Evolutionary conservation across 2,888 invertebrate species (phyloP), one percentile per base, ranked within the genome.

Genomic region (Atrina japonica): DNA sequence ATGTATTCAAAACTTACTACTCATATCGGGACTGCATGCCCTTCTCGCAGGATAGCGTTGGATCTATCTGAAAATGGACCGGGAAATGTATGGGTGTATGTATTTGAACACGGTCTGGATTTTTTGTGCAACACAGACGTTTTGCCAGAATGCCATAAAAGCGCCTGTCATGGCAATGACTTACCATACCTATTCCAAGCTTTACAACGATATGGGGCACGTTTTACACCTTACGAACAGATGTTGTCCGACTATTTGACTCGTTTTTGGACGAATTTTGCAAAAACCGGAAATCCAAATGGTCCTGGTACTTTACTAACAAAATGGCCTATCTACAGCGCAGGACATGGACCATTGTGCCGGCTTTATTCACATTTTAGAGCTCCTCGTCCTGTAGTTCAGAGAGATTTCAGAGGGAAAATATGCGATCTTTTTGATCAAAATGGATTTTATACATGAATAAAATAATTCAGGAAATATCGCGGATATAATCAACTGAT

Each of bases 181-280:
- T 64, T 83, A 16, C 74, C 80, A 0, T 81, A 75, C 49, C 56
- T 80, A n/a, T 77, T 82, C 49, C 76, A 79, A 41, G 72, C 79
- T n/a, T 56, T 77, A 7, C 35, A 58, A 16, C 45, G 65, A 18
- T n/a, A n/a, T n/a, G 66, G 52, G n/a, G 71, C 70, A 25, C 49
- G 66, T 18, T 76, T 70, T 59, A 72, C 66, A 3, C 49, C 52
- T 25, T 66, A 60, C 14, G 80, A 79, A n/a, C 66, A 70, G n/a
- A 45, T 59, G 1, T 27, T 84, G 3, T 76, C 78, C 21, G 65
- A 68, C 18, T 60, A 66, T 27, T 67, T 83, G 64, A 73, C 78
- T 23, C 49, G 58, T 7, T 83, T 82, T 68, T 86, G 85, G 84
- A 78, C 83, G 23, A 85, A 82, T 66, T 86, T 86, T 65, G 85